Base-by-base conservation (phyloP, 2,888 invertebrate genomes). In the Linnaemya vulpina region DNA sequence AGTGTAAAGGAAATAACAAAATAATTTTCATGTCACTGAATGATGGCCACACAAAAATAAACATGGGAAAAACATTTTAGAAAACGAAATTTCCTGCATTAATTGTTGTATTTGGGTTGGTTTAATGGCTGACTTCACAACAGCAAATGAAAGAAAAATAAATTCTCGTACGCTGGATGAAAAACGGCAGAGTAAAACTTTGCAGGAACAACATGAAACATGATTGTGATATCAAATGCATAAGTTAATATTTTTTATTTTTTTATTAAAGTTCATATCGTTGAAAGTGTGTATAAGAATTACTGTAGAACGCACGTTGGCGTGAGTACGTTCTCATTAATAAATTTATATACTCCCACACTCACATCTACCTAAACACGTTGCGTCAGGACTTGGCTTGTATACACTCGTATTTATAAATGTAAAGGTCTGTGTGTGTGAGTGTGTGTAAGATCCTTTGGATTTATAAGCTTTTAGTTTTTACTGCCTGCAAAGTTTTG, bases 1-100 rank as follows among this genome's bases (percentile, higher is more conserved):
- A 84, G 20, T 84, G 74, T 81, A 78, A 78, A 78, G 84, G 81
- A 84, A 84, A 58, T 84, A 81, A 84, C 81, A 51, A 49, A 74
- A 84, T 84, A 49, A 63, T 78, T 68, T 84, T 68, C 74, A 70
- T 81, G 81, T 84, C 84, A 84, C 62, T 81, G 71, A 62, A 70
- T 62, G 53, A 80, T 53, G 62, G 51, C 73, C 49, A 73, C 17
- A 80, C 17, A 38, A 65, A n/a, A 40, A 78, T 49, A 30, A 20
- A 60, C n/a, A n/a, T n/a, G n/a, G n/a, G n/a, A 60, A 60, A 35
- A 20, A 1, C 22, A 0, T 0, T 20, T 17, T 3, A 3, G 30
- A 55, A 53, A 43, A 25, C 22, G 25, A 68, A 80, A 60, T 67
- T 49, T 80, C 40, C 51, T 74, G 51, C 25, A 40, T 51, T 60